Conservation (phyloP, 2,113 vertebrate species). For the Equus quagga region DNA sequence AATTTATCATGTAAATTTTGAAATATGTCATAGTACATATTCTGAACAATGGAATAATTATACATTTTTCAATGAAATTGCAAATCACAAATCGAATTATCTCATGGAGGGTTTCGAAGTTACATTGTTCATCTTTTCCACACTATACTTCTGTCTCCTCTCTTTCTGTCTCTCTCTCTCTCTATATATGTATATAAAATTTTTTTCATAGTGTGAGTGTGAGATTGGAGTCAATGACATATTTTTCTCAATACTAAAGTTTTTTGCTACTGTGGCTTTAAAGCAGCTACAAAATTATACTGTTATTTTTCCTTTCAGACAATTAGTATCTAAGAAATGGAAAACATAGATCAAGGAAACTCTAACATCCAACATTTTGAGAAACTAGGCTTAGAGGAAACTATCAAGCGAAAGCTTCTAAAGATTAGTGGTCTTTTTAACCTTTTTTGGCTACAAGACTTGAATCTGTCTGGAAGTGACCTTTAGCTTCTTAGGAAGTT, state of each 20-base stretch:
- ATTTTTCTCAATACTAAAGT: background rate
- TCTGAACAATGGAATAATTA: background rate
- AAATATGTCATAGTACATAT: background rate
- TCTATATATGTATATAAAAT: background rate
- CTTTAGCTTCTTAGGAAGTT: background rate
- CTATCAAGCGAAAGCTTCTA: background rate
- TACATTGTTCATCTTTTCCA: background rate
- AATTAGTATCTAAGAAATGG: background rate
- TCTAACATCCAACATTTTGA: background rate
- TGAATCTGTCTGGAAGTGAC: background rate
- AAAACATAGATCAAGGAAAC: background rate
- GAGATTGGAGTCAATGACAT: background rate
- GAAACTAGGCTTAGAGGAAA: background rate
- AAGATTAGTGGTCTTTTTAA: background rate
- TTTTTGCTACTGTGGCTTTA: background rate
- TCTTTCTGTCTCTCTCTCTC: background rate
- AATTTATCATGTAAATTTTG: background rate
- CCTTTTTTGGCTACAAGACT: background rate
- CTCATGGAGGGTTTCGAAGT: background rate
- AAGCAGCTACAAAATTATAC: background rate
- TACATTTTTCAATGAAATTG: background rate
- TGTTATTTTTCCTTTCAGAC: background rate
- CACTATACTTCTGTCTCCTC: fast-evolving
- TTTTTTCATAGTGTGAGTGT: background rate
- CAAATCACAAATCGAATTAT: background rate